Base-by-base conservation (phyloP, 1,140 invertebrate species). In the Chrysomallon squamiferum region DNA sequence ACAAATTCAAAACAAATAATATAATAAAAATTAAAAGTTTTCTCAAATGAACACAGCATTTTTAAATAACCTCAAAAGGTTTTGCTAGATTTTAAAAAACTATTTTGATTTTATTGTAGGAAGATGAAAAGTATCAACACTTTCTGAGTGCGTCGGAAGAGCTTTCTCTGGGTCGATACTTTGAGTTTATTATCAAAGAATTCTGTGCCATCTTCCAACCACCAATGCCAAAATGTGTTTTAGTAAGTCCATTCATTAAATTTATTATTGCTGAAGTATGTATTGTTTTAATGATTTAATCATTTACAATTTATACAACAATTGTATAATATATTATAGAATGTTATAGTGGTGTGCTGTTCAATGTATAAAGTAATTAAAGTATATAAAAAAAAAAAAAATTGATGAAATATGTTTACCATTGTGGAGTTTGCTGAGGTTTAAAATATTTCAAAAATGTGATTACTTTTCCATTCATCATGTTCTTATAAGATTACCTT, bases 191-290 rank as follows among this genome's bases (percentile, higher is more conserved):
- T 74, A 85, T 99, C 43, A 90, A 92, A 75, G 95, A 98, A 69
- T 99, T 99, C 82, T 99, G 97, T 82, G 90, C 92, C 56, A 90
- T 92, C 66, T 99, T 99, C 82, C 89, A 91, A 66, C 97, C 97
- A 20, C 90, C 93, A 0, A 97, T 99, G 94, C 95, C 95, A 4
- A 91, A 91, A 85, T 91, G 91, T 78, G 95, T 97, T 0, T 88
- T 94, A 38, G 87, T 87, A 79, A 77, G 75, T 76, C 52, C 0
- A 1, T 56, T 18, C 27, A 32, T 35, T 9, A 35, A 20, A n/a
- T n/a, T n/a, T n/a, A n/a, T n/a, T n/a, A n/a, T n/a, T n/a, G n/a
- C n/a, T n/a, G n/a, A n/a, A n/a, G n/a, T n/a, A n/a, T n/a, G n/a
- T n/a, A n/a, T n/a, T n/a, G n/a, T 4, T 11, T 33, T 27, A 59